Base-by-base conservation (phyloP, 2,888 invertebrate genomes). In the Rhaphigaster nebulosa region DNA sequence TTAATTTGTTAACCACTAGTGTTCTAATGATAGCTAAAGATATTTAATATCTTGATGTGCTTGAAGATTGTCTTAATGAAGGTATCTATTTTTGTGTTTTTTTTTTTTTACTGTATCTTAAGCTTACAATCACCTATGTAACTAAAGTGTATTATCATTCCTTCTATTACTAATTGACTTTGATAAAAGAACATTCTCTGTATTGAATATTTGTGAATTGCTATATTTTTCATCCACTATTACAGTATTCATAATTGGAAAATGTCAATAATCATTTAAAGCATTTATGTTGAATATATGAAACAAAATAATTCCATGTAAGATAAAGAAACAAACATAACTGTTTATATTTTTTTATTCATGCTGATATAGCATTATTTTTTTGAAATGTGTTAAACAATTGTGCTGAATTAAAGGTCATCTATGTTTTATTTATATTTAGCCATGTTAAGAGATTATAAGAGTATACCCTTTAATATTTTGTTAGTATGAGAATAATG, bases 1-100 rank as follows among this genome's bases (percentile, higher is more conserved):
- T n/a, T 65, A 65, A 29, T 65, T 26, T 26, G 23, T n/a, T 38
- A 34, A 23, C 34, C 26, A 38, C 6, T 34, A 12, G 70, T 76
- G 34, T 38, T n/a, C 18, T 45, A 3, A n/a, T 45, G 45, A 50
- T 26, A 38, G 45, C 13, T 84, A 1, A n/a, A 26, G n/a, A 41
- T 1, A 38, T 20, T 38, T 76, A 76, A 76, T 60, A 29, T 8
- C n/a, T 23, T 15, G n/a, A 12, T 84, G 45, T 45, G 38, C 1
- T 5, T 13, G n/a, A 41, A 18, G 26, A n/a, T n/a, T 84, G n/a
- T 13, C 23, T 8, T n/a, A 6, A 45, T 84, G 84, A 26, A 45
- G 84, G 84, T 84, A 84, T 45, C 15, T 84, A 84, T 84, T 84
- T 84, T 84, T 84, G 84, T 50, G 15, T 13, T 45, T 45, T 10